These are phyloP conservation scores for Spea hammondii DNA, from an alignment of 2,797 vertebrate species.

Conservation along the genomic window DNA sequence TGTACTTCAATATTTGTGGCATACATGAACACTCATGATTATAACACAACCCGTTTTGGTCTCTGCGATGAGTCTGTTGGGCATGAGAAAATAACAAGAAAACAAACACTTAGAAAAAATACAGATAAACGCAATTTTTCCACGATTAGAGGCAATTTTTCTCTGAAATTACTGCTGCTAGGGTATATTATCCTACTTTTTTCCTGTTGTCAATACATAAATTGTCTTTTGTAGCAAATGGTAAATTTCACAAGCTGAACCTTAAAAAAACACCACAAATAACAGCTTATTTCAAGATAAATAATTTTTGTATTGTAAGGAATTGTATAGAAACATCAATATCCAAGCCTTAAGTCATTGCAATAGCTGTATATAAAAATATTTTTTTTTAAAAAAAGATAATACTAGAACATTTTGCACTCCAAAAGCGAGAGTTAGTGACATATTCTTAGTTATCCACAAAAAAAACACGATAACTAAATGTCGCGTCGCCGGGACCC, in stretches of 20 bases:
- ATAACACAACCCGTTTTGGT: constrained; percentile 8
- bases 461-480: no score
- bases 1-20: constrained; percentile 39
- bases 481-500: no score
- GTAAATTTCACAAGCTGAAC: background rate
- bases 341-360: background rate
- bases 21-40: constrained; percentile 45
- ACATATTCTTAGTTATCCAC: no score
- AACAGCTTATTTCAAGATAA: background rate
- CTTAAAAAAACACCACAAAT: background rate
- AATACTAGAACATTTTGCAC: no score
- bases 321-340: background rate
- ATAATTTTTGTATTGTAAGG: background rate
- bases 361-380: background rate
- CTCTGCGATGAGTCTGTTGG: constrained; percentile 32
- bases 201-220: background rate
- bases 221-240: background rate
- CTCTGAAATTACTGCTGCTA: background rate
- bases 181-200: background rate
- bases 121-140: constrained; percentile 33
- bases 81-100: constrained; percentile 37
- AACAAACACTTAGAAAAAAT: constrained; percentile 34
- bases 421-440: no score
- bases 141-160: constrained; percentile 42
- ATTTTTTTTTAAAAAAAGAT: no score